A percentile compares a stretch with the other conserved stretches of the same genome.
phyloP scores from a whole-genome alignment of 2,888 invertebrate species.

The Mythimna impura region DNA sequence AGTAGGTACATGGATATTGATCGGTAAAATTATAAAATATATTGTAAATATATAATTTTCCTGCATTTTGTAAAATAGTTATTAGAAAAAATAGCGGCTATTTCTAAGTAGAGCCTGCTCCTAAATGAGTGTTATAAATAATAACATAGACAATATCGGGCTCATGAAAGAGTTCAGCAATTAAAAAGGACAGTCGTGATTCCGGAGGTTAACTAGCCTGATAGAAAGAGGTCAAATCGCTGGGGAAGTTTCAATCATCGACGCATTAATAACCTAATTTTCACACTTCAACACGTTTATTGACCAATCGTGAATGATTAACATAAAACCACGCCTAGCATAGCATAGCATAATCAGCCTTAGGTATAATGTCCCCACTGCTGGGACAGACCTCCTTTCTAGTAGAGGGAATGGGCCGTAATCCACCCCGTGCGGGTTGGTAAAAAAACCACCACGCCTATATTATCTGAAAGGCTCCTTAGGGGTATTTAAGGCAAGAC shows the following conservation, averaged over 20 bases:
- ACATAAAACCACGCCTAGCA: not conserved
- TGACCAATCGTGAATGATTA: not conserved
- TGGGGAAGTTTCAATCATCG: conserved; percentile 51
- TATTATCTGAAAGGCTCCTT: no score
- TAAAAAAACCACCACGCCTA: not conserved
- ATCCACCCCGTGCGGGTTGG: no score
- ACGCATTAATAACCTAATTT: conserved; percentile 49
- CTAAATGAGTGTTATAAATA: conserved; percentile 11
- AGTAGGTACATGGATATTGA: conserved; percentile 18
- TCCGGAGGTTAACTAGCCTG: conserved; percentile 53
- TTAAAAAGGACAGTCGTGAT: conserved; percentile 52
- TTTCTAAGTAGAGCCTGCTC: not conserved
- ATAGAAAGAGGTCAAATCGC: conserved; percentile 43
- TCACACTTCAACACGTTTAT: not conserved
- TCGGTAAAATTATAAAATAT: conserved; percentile 2
- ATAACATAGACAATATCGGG: conserved; percentile 14
- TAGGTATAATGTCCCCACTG: no score
- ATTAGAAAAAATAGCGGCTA: conserved; percentile 4
- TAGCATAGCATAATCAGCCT: no score
- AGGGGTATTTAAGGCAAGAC: no score
- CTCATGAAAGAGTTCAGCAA: conserved; percentile 33
- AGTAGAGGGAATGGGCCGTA: no score
- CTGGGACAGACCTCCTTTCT: no score
- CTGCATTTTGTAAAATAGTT: conserved; percentile 7
- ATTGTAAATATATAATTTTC: conserved; percentile 9